phyloP scores from a whole-genome alignment of 2,113 vertebrate genomes.

The Eretmochelys imbricata region DNA sequence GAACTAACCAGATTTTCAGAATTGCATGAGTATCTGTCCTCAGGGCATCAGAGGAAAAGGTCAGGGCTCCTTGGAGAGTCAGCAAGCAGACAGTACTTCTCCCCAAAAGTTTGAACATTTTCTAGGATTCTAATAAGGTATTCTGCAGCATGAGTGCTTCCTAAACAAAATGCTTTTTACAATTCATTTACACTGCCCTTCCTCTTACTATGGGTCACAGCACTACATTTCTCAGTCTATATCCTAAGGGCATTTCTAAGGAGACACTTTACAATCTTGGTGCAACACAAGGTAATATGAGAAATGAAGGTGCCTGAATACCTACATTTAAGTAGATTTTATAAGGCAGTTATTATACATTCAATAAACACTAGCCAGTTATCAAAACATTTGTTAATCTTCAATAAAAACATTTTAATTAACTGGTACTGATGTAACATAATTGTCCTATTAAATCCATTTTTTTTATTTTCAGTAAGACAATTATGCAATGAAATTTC shows the following conservation, averaged over 20 bases:
- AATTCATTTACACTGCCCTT: not conserved
- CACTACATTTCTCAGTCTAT: not conserved
- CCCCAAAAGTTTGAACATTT: not conserved
- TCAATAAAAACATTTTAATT: constrained; percentile 10
- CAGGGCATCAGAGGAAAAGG: constrained; percentile 14
- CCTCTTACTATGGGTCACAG: not conserved
- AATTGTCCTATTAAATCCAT: not conserved
- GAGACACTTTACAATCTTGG: not conserved
- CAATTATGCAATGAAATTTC: constrained; percentile 35
- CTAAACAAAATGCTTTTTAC: not conserved
- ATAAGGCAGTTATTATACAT: not conserved
- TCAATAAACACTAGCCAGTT: not conserved
- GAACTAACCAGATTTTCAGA: not conserved
- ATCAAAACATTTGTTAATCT: not conserved
- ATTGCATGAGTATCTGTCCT: not conserved
- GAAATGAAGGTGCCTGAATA: not conserved
- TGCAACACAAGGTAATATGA: not conserved
- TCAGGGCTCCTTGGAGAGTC: not conserved
- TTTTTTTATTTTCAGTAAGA: not conserved
- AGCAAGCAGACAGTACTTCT: not conserved
- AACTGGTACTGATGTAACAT: not conserved
- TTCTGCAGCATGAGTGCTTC: not conserved
- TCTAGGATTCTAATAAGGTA: not conserved
- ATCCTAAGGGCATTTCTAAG: not conserved
- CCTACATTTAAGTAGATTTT: not conserved